phyloP scores from a whole-genome alignment of 2,888 invertebrate species.

The Cheilosia variabilis region DNA sequence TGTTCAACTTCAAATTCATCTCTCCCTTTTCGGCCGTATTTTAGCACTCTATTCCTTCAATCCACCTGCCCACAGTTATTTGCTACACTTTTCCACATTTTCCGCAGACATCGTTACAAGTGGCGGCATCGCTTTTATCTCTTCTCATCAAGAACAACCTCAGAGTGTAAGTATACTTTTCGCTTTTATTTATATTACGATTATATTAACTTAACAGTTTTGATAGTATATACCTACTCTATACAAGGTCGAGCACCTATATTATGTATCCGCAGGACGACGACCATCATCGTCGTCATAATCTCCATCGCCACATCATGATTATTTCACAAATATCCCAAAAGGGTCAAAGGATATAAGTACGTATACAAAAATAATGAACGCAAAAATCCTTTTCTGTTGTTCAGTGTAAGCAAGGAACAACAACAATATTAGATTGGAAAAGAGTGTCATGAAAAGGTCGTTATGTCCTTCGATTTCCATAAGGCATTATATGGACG shows the following conservation, averaged over 20 bases:
- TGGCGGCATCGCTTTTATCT: conserved; percentile 45
- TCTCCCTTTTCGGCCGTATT: conserved; percentile 38
- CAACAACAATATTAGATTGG: conserved; percentile 28
- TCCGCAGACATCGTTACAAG: conserved; percentile 34
- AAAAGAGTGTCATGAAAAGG: conserved; percentile 43
- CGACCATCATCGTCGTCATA: conserved; percentile 14
- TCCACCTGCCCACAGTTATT: conserved; percentile 5
- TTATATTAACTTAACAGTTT: conserved; percentile 49
- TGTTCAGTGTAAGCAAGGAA: background rate
- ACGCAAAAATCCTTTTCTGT: conserved; percentile 17
- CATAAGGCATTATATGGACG: conserved; percentile 27
- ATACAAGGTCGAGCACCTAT: too few species aligned
- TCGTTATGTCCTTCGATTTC: conserved; percentile 49
- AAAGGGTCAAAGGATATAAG: conserved; percentile 46
- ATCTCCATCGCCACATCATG: conserved; percentile 8
- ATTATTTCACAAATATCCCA: conserved; percentile 43
- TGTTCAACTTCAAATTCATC: conserved; percentile 52
- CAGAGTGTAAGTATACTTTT: conserved; percentile 36
- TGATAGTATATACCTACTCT: background rate
- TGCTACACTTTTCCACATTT: conserved; percentile 38
- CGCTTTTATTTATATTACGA: conserved; percentile 45
- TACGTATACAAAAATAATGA: conserved; percentile 30
- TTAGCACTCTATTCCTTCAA: conserved; percentile 15
- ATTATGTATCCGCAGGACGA: conserved; percentile 13
- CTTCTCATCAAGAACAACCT: conserved; percentile 39